A percentile compares a stretch with the other conserved stretches of the same genome.
These are phyloP conservation scores for Chloroceryle inda DNA, from an alignment of 2,797 vertebrate species.

Conservation along the genomic window DNA sequence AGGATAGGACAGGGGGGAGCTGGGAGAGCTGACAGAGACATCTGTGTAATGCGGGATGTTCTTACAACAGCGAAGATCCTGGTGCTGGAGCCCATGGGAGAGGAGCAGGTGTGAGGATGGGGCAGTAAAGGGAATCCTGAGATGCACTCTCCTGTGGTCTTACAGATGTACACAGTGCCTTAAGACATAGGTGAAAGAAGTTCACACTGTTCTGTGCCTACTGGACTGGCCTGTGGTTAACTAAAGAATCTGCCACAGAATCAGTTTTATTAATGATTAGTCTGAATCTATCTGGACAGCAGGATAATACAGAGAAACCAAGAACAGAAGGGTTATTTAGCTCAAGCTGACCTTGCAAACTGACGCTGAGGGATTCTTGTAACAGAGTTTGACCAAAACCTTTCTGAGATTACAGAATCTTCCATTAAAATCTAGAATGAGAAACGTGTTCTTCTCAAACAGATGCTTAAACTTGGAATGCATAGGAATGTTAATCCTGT, in stretches of 20 bases:
- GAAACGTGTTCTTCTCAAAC: not conserved
- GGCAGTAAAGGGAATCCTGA: not conserved
- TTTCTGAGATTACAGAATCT: not conserved
- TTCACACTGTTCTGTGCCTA: rapidly evolving
- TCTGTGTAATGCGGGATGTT: not conserved
- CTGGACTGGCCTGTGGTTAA: not conserved
- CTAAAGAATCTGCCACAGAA: not conserved
- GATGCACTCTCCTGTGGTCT: not conserved
- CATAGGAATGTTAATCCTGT: not conserved
- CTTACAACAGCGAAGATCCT: not conserved
- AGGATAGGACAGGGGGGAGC: not conserved
- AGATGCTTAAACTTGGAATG: not conserved
- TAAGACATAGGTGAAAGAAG: not conserved
- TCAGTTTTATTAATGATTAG: not conserved
- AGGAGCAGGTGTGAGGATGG: not conserved
- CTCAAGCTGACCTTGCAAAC: not conserved
- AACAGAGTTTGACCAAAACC: not conserved
- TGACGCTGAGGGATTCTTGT: not conserved
- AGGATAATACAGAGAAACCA: not conserved
- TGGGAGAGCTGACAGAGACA: rapidly evolving
- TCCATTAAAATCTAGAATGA: not conserved
- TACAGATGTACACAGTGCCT: not conserved
- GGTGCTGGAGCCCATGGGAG: not conserved
- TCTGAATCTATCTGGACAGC: not conserved
- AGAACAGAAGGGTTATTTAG: not conserved